Conservation (phyloP, 2,888 invertebrate genomes). For the Drosophila phalerata region DNA sequence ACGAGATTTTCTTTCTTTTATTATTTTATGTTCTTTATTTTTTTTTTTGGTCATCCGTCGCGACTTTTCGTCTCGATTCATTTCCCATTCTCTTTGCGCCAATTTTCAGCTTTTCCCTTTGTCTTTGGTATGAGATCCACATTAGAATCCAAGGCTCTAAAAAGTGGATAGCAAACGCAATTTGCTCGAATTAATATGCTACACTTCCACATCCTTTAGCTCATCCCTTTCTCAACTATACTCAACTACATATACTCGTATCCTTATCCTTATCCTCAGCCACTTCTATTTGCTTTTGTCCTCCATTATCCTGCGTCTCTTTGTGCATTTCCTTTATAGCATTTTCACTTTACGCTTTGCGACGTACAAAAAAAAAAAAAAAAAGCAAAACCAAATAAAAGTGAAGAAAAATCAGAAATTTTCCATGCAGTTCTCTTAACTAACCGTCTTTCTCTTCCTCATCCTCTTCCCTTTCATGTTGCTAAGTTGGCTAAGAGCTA, state of each 20-base stretch:
- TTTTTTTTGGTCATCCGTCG: background rate
- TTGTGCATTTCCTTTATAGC: slow-evolving; percentile 65
- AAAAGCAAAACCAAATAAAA: background rate
- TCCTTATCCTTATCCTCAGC: slow-evolving; percentile 11
- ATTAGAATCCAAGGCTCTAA: slow-evolving; percentile 41
- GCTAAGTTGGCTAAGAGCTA: background rate
- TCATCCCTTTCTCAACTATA: background rate
- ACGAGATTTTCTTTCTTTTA: background rate
- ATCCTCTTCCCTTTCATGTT: background rate
- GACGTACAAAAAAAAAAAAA: slow-evolving; percentile 9
- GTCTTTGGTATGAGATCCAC: slow-evolving; percentile 51
- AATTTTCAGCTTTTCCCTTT: slow-evolving; percentile 6
- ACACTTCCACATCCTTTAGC: slow-evolving; percentile 34
- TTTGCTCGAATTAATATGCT: slow-evolving; percentile 43
- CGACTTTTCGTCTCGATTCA: slow-evolving; percentile 17
- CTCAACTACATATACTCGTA: slow-evolving; percentile 10
- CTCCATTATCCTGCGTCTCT: slow-evolving; percentile 22
- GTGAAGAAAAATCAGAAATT: slow-evolving; percentile 26
- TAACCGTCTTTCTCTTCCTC: slow-evolving; percentile 12
- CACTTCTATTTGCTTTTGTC: slow-evolving; percentile 22
- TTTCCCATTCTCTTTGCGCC: slow-evolving; percentile 6
- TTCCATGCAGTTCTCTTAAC: slow-evolving; percentile 24
- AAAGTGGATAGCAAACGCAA: slow-evolving; percentile 29
- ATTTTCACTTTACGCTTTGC: slow-evolving; percentile 55
- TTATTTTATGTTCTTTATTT: background rate